Conservation (phyloP, 1,140 invertebrate genomes). For the silkworm (Bombyx mori) region ASM3026992v2 NC_085111.1:12401501-12402000, state of each 20-base stretch:
- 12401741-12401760: conserved; percentile 14
- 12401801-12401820: not conserved
- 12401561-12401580: too few relatives aligned
- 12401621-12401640: too few relatives aligned
- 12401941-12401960: conserved; percentile 50
- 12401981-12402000: conserved; percentile 54
- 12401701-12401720: too few relatives aligned
- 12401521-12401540: too few relatives aligned
- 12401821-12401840: not conserved
- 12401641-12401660: too few relatives aligned
- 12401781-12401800: not conserved
- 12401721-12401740: too few relatives aligned
- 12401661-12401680: too few relatives aligned
- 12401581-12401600: too few relatives aligned
- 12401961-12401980: conserved; percentile 66
- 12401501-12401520: too few relatives aligned
- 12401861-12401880: conserved; percentile 69
- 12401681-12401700: too few relatives aligned
- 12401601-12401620: too few relatives aligned
- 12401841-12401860: conserved; percentile 39
- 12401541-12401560: too few relatives aligned
- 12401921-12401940: conserved; percentile 44
- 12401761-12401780: conserved; percentile 14
- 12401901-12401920: conserved; percentile 63
- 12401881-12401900: conserved; percentile 70